Evolutionary conservation across 1,140 invertebrate species (phyloP).

Genomic region (Ctenoplectra terminalis): DNA sequence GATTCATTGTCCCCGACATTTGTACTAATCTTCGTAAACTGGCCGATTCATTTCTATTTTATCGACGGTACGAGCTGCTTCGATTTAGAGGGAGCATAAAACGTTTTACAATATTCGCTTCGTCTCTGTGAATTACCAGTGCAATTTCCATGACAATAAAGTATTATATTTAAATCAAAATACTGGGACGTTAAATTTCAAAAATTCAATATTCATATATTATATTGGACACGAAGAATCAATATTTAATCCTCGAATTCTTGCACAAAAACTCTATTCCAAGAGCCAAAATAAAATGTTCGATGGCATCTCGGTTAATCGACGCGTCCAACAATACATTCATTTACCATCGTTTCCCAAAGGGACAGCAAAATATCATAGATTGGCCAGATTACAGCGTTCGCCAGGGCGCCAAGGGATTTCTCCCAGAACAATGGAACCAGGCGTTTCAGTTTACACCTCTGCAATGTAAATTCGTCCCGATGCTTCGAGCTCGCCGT

Average conservation of each 20-base stretch:
- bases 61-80: background rate
- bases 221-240: background rate
- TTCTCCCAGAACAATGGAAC: constrained; percentile 34
- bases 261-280: background rate
- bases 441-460: constrained; percentile 9
- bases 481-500: background rate
- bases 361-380: background rate
- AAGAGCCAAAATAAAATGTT: background rate
- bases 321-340: background rate
- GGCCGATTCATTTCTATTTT: background rate
- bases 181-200: background rate
- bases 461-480: constrained; percentile 31
- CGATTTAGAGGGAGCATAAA: background rate
- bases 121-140: background rate
- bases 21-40: background rate
- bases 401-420: background rate
- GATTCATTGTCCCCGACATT: constrained; percentile 11
- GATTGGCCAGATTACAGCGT: constrained; percentile 17
- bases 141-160: background rate
- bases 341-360: background rate
- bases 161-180: background rate
- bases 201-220: constrained; percentile 1
- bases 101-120: background rate
- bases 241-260: background rate
- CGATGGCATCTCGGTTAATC: background rate